These are phyloP conservation scores for Sitophilus oryzae DNA, from an alignment of 1,140 invertebrate species.

Conservation along the genomic window DNA sequence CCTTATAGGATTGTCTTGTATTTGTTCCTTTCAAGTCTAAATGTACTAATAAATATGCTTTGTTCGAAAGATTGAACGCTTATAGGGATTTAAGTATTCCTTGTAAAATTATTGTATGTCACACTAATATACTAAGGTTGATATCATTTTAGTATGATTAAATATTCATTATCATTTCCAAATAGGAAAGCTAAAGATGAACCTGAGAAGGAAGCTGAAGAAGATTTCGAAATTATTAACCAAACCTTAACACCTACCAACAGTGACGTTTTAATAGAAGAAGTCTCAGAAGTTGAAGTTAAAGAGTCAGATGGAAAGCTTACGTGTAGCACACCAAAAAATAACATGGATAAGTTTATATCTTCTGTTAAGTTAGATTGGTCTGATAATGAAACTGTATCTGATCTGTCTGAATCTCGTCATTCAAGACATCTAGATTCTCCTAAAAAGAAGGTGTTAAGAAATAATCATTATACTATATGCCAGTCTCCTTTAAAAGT, in stretches of 20 bases:
- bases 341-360: slow-evolving; percentile 24
- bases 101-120: no score
- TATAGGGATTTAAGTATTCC: no score
- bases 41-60: no score
- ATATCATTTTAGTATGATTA: no score
- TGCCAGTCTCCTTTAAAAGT: slow-evolving; percentile 35
- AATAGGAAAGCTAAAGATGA: slow-evolving; percentile 36
- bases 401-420: slow-evolving; percentile 31
- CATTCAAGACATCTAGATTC: slow-evolving; percentile 40
- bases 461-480: slow-evolving; percentile 40
- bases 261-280: slow-evolving; percentile 27
- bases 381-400: slow-evolving; percentile 41
- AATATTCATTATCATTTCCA: background rate
- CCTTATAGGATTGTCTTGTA: no score
- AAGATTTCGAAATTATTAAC: slow-evolving; percentile 34
- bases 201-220: slow-evolving; percentile 27
- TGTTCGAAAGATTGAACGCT: no score
- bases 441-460: slow-evolving; percentile 37
- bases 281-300: slow-evolving; percentile 25
- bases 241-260: slow-evolving; percentile 21
- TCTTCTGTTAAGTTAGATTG: slow-evolving; percentile 39
- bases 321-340: slow-evolving; percentile 15
- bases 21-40: no score
- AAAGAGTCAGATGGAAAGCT: slow-evolving; percentile 11
- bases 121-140: no score